These are phyloP conservation scores for Merluccius polli DNA, from an alignment of 2,797 vertebrate genomes.

Conservation along the genomic window DNA sequence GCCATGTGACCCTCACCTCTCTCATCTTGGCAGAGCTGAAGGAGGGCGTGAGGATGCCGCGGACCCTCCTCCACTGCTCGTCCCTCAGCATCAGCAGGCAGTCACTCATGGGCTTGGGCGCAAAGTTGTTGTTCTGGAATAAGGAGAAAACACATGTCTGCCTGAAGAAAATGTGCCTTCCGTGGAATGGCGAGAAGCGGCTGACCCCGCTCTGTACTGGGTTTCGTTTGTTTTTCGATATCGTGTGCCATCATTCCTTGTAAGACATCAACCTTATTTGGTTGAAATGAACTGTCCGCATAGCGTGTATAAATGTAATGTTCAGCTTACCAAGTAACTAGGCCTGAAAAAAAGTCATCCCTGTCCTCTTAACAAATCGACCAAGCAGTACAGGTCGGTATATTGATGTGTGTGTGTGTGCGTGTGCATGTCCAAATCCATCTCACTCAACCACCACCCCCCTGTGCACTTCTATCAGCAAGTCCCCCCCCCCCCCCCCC, in stretches of 20 bases:
- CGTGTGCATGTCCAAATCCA: neutral
- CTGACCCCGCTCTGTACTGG: too few species aligned
- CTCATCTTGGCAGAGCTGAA: slow-evolving; percentile 83
- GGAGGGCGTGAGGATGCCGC: slow-evolving; percentile 72
- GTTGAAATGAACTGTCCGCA: neutral
- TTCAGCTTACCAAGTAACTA: neutral
- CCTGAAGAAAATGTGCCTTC: too few species aligned
- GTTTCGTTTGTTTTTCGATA: too few species aligned
- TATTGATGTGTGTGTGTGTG: neutral
- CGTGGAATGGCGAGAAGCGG: too few species aligned
- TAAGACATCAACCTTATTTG: neutral
- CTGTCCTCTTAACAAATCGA: neutral
- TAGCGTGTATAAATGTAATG: neutral
- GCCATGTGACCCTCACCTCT: slow-evolving; percentile 63
- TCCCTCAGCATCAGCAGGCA: slow-evolving; percentile 84
- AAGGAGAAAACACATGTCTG: too few species aligned
- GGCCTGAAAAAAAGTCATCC: neutral
- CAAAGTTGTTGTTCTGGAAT: neutral
- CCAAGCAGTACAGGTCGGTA: neutral
- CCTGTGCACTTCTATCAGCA: slow-evolving; percentile 18
- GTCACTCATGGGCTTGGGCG: slow-evolving; percentile 78
- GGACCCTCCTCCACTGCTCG: slow-evolving; percentile 80
- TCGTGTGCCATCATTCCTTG: too few species aligned
- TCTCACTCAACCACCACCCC: neutral
- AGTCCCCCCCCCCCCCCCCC: slow-evolving; percentile 24